phyloP scores from a whole-genome alignment of 92 coral and sea anemone genomes.

The Phenganax marumi region DNA sequence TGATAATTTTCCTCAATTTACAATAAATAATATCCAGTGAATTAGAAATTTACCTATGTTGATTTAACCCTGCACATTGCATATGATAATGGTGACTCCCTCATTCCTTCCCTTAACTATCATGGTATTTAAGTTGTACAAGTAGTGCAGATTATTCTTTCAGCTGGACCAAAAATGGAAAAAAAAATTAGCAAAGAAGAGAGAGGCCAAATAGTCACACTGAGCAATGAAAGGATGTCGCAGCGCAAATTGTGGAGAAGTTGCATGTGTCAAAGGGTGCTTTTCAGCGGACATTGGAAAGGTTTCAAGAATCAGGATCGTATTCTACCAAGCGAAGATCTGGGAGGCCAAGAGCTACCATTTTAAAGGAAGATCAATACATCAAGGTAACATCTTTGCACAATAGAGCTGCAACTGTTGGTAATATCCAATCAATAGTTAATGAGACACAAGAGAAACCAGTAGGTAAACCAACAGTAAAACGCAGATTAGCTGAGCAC shows the following conservation, averaged over 20 bases:
- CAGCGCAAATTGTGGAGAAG: conserved; percentile 6
- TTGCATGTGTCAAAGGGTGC: background rate
- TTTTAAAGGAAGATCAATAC: background rate
- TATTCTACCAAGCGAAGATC: background rate
- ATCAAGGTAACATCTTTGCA: conserved; percentile 6
- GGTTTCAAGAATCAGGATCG: background rate
- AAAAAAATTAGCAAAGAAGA: background rate
- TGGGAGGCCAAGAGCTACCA: background rate
- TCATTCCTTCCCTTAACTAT: too few relatives aligned
- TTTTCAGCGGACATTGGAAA: background rate
- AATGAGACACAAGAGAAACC: conserved; percentile 8
- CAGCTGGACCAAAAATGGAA: too few relatives aligned
- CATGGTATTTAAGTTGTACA: too few relatives aligned
- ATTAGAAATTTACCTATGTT: background rate
- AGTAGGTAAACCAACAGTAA: conserved; percentile 7
- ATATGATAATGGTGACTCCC: too few relatives aligned
- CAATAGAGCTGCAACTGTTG: conserved; percentile 6
- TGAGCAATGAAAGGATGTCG: background rate
- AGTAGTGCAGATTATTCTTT: too few relatives aligned
- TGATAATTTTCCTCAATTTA: background rate
- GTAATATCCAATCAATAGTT: conserved; percentile 16
- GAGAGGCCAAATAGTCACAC: background rate
- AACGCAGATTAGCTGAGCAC: conserved; percentile 10
- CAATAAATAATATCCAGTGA: background rate
- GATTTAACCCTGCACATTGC: too few relatives aligned